Percentiles rank a stretch among this genome's conserved stretches.
These are phyloP conservation scores for Pseudomyrmex cubaensis DNA, from an alignment of 1,140 invertebrate species.

Conservation along the genomic window DNA sequence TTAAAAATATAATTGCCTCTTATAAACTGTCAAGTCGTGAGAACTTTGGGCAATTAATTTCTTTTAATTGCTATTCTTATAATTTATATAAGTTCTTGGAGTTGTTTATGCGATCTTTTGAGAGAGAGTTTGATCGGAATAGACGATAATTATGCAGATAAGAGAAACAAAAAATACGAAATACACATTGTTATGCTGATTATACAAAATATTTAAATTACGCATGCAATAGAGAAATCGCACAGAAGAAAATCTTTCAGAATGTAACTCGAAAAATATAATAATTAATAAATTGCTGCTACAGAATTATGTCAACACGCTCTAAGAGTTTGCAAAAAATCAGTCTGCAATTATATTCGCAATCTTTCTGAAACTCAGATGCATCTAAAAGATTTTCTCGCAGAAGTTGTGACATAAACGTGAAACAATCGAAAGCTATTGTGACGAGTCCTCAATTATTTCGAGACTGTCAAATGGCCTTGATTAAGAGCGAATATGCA, in stretches of 20 bases:
- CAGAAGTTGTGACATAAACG: neutral
- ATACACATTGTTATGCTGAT: neutral
- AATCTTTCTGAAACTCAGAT: neutral
- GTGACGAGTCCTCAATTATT: neutral
- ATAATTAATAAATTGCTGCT: neutral
- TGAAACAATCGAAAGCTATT: neutral
- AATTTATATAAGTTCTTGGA: no score
- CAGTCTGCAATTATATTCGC: neutral
- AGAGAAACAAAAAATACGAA: neutral
- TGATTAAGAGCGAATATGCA: neutral
- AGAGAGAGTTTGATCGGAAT: no score
- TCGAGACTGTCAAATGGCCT: neutral
- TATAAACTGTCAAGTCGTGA: neutral
- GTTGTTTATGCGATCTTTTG: no score
- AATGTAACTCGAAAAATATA: neutral
- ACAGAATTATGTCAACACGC: neutral
- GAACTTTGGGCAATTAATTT: slow-evolving; percentile 31
- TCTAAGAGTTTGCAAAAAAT: neutral
- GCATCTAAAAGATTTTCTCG: neutral
- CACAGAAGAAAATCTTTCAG: neutral
- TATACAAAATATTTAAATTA: neutral
- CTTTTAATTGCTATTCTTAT: neutral
- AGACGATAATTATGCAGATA: slow-evolving; percentile 1
- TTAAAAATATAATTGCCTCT: slow-evolving; percentile 20
- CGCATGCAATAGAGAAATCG: neutral